phyloP scores from a whole-genome alignment of 1,140 invertebrate species.

The Drosophila teissieri region DNA sequence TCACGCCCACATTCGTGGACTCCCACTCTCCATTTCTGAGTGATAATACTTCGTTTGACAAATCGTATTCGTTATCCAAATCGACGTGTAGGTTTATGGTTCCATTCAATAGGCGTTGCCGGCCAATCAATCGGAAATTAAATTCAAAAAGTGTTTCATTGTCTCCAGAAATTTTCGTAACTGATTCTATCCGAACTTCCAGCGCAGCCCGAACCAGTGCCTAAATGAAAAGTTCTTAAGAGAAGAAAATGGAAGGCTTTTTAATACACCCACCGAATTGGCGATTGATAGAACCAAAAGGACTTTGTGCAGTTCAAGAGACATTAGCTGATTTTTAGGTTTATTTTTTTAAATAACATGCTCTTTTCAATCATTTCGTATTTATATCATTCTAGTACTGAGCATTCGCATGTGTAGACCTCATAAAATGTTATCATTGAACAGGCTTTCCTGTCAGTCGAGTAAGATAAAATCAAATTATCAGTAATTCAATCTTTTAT shows the following conservation, averaged over 20 bases:
- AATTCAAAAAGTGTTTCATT: conserved; percentile 8
- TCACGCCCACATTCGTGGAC: neutral
- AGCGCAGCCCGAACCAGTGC: neutral
- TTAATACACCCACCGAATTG: neutral
- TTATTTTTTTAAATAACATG: neutral
- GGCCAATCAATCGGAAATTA: conserved; percentile 1
- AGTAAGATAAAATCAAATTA: neutral
- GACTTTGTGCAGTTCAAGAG: no score
- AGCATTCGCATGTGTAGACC: neutral
- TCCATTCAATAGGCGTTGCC: neutral
- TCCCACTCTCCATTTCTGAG: neutral
- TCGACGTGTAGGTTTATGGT: neutral
- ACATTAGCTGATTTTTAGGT: neutral
- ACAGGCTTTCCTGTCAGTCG: neutral
- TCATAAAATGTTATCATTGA: conserved; percentile 1
- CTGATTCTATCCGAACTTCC: neutral
- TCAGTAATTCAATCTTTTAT: neutral
- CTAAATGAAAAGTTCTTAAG: neutral
- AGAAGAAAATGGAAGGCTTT: no score
- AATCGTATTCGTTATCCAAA: neutral
- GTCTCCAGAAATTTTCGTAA: neutral
- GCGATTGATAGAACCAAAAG: neutral
- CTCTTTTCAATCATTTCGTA: neutral
- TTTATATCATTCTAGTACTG: neutral
- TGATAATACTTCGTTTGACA: neutral